Conservation (phyloP, 2,113 vertebrate genomes). For the Eidolon helvum region DNA sequence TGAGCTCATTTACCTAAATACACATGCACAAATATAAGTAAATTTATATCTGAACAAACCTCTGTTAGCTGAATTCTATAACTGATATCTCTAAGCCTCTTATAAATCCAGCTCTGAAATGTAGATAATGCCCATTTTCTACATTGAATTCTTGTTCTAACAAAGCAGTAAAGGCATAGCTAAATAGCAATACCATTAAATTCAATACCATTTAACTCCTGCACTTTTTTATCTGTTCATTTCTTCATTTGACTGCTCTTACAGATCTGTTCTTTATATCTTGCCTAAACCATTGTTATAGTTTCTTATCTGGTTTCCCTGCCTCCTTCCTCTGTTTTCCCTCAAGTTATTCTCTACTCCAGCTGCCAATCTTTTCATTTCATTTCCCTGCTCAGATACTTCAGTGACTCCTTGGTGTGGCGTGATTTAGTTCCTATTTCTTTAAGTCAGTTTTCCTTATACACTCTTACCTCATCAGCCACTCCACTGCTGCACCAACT, state of each 20-base stretch:
- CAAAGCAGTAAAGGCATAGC: not conserved
- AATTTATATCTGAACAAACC: not conserved
- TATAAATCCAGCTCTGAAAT: not conserved
- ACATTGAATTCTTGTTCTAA: not conserved
- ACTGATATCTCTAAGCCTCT: not conserved
- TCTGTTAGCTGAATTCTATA: not conserved
- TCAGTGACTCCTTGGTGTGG: rapidly evolving
- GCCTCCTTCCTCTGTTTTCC: not conserved
- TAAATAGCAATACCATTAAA: not conserved
- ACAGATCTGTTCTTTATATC: not conserved
- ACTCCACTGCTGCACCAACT: not conserved
- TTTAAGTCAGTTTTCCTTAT: not conserved
- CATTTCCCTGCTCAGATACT: not conserved
- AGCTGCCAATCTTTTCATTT: not conserved
- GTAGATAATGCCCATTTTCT: not conserved
- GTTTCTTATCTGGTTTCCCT: not conserved
- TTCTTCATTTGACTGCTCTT: not conserved
- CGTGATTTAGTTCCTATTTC: not conserved
- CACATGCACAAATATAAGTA: conserved; percentile 45
- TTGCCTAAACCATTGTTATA: not conserved
- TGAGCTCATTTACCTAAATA: conserved; percentile 90
- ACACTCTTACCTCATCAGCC: not conserved
- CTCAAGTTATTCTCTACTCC: not conserved
- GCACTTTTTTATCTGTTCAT: not conserved
- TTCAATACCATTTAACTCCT: not conserved